Percentiles rank a stretch among this genome's conserved stretches.
These are phyloP conservation scores for Thymelicus lineola DNA, from an alignment of 2,888 invertebrate species.

Conservation along the genomic window DNA sequence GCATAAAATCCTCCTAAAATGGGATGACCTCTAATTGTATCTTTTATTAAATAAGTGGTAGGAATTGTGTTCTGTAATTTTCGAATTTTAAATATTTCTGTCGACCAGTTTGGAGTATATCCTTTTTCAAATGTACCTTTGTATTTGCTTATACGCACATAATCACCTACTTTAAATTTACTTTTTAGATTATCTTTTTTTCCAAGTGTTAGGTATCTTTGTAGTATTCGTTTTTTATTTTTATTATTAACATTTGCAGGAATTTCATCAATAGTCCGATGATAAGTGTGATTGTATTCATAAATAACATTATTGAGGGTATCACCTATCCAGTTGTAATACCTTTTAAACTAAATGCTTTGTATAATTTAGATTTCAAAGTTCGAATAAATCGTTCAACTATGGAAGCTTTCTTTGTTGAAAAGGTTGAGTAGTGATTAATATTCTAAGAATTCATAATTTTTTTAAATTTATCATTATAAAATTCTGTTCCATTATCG, in stretches of 20 bases:
- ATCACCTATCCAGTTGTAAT: neutral
- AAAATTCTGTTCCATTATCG: constrained; percentile 7
- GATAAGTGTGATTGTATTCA: constrained; percentile 5
- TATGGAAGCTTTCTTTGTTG: neutral
- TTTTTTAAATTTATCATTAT: constrained; percentile 3
- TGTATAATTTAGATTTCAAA: constrained; percentile 8
- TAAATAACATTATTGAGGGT: constrained; percentile 6
- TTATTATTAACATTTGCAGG: neutral
- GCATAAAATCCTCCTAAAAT: constrained; percentile 41
- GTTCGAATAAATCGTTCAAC: constrained; percentile 6
- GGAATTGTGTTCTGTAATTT: constrained; percentile 41
- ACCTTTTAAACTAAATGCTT: constrained; percentile 6
- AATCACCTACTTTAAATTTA: constrained; percentile 23
- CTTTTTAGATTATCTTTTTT: constrained; percentile 4
- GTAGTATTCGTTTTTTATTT: constrained; percentile 1
- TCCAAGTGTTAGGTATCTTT: neutral
- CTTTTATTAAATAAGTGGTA: constrained; percentile 40
- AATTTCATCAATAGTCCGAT: neutral
- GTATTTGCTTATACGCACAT: constrained; percentile 23
- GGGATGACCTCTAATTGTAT: constrained; percentile 23
- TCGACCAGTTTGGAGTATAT: constrained; percentile 39
- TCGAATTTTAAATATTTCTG: constrained; percentile 44
- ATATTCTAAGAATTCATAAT: constrained; percentile 9
- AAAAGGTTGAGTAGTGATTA: constrained; percentile 6
- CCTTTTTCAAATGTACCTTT: constrained; percentile 23